These are phyloP conservation scores for Xestia rhomboidea DNA, from an alignment of 2,888 invertebrate species.

Conservation along the genomic window DNA sequence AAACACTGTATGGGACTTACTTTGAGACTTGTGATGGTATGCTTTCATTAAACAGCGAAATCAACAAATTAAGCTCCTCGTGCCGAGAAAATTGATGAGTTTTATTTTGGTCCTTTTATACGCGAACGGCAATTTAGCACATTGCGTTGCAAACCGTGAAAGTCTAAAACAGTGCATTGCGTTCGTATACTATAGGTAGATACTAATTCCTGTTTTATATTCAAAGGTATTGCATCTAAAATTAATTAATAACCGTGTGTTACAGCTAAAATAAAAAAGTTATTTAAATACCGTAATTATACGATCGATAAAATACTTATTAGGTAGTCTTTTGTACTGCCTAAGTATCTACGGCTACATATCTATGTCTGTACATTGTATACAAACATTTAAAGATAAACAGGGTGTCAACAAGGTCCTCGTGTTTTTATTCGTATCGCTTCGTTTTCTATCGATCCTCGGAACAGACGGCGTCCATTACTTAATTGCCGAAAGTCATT, in stretches of 20 bases:
- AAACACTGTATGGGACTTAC: neutral
- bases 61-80: neutral
- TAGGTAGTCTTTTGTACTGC: neutral
- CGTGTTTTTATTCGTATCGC: slow-evolving; percentile 35
- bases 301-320: too few species aligned
- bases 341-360: neutral
- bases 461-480: slow-evolving; percentile 71
- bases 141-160: too few species aligned
- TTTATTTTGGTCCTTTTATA: neutral
- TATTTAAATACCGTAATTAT: neutral
- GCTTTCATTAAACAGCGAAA: neutral
- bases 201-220: neutral
- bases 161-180: too few species aligned
- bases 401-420: slow-evolving; percentile 27
- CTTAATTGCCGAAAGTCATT: slow-evolving; percentile 75
- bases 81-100: neutral
- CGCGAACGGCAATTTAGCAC: neutral
- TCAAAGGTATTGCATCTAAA: neutral
- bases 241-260: neutral
- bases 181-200: neutral
- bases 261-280: neutral
- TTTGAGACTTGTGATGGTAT: neutral
- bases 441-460: slow-evolving; percentile 65
- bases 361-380: neutral
- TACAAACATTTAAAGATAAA: slow-evolving; percentile 9